phyloP scores from a whole-genome alignment of 1,140 invertebrate genomes.

The Nilaparvata lugens region DNA sequence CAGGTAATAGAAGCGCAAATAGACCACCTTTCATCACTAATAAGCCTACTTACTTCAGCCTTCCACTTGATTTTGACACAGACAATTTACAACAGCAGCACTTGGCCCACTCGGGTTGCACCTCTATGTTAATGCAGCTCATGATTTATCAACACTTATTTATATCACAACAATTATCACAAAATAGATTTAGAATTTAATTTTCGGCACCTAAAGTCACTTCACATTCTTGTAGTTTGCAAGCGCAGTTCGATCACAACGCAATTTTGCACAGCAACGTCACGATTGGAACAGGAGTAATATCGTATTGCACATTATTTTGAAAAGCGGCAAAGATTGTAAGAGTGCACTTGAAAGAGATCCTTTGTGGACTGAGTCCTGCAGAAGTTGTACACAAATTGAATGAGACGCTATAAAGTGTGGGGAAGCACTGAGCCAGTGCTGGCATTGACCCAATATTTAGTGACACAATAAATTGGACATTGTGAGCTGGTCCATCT shows the following conservation, averaged over 20 bases:
- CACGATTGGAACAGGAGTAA: background rate
- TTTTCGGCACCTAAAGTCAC: background rate
- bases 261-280: background rate
- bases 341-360: background rate
- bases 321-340: background rate
- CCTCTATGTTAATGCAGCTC: background rate
- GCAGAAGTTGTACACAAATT: background rate
- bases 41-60: background rate
- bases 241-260: background rate
- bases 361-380: background rate
- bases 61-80: constrained; percentile 1
- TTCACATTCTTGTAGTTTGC: background rate
- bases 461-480: constrained; percentile 2
- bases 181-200: background rate
- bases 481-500: background rate
- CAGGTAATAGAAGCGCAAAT: too few species aligned
- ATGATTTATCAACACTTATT: background rate
- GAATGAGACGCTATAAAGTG: background rate
- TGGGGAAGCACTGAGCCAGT: background rate
- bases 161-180: background rate
- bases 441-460: constrained; percentile 2
- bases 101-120: background rate
- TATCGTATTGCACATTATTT: background rate
- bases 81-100: constrained; percentile 1
- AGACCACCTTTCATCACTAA: too few species aligned